Conservation (phyloP, 1,140 invertebrate genomes). For the Cryptotermes secundus region DNA sequence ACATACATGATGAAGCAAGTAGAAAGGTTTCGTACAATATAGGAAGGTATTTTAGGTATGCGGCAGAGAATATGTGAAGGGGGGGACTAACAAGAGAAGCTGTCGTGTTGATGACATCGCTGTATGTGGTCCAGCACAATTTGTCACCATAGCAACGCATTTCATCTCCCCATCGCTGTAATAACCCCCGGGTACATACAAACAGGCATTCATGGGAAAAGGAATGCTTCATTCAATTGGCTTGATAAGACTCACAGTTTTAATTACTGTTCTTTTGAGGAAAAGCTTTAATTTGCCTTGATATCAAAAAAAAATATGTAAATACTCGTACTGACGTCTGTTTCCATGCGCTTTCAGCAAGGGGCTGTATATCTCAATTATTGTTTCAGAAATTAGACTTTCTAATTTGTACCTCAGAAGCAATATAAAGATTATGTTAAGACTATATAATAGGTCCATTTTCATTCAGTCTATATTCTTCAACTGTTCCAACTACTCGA, state of each 20-base stretch:
- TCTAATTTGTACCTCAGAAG: too few relatives aligned
- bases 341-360: too few relatives aligned
- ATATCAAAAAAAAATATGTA: too few relatives aligned
- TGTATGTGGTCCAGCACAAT: conserved; percentile 11
- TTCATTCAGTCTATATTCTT: too few relatives aligned
- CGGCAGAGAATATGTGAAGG: background rate
- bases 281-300: background rate
- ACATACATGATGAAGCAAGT: background rate
- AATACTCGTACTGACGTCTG: background rate
- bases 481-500: too few relatives aligned
- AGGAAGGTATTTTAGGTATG: background rate
- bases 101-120: conserved; percentile 9
- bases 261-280: background rate
- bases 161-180: conserved; percentile 1
- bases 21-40: background rate
- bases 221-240: background rate
- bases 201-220: background rate
- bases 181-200: background rate
- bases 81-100: background rate
- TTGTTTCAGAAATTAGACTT: too few relatives aligned
- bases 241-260: background rate
- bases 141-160: conserved; percentile 4
- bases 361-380: too few relatives aligned
- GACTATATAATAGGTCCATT: too few relatives aligned
- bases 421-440: too few relatives aligned